Evolutionary conservation across 1,140 invertebrate species (phyloP), one percentile per base, ranked within the genome.

Genomic region (Drosophila miranda): DNA sequence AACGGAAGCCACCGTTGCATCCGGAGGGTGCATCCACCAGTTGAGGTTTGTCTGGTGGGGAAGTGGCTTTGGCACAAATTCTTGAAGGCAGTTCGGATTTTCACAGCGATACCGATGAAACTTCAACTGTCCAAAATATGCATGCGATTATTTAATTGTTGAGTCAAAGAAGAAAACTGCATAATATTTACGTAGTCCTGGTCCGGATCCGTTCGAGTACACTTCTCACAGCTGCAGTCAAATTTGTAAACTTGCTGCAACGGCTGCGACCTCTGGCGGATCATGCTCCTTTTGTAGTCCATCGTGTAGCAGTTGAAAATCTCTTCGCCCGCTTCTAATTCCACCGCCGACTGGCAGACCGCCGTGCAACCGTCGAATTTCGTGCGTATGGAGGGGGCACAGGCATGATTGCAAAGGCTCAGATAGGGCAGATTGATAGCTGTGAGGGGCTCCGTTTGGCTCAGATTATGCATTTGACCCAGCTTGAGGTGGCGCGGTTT

Each of bases 251-350:
- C 68, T 2, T 75, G 19, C 21, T 68, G 2, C 19, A 90, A 21
- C 0, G 71, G 45, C 5, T 55, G n/a, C 0, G 51, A 14, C 0
- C 89, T 66, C 26, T 75, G 23, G 3, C 19, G 6, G 3, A 23
- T 26, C 6, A 53, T n/a, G 11, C 71, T 52, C 6, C 66, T 74
- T 0, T 19, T 78, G 28, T 50, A 84, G 19, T 83, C 75, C 34
- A 54, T 6, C 0, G 78, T 83, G 45, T 90, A 90, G 42, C 89
- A 90, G 8, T 90, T 90, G 28, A 68, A 81, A 16, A 90, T 87
- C 46, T 90, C 84, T 16, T 74, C 75, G 9, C 67, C 67, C 0
- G 45, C 9, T 2, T 11, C 13, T 0, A 90, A 67, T 2, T 63
- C 3, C 2, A 7, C 34, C 2, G 14, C 14, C 0, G 89, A 72